Conservation (phyloP, 2,797 vertebrate genomes). For the Cynopterus sphinx region DNA sequence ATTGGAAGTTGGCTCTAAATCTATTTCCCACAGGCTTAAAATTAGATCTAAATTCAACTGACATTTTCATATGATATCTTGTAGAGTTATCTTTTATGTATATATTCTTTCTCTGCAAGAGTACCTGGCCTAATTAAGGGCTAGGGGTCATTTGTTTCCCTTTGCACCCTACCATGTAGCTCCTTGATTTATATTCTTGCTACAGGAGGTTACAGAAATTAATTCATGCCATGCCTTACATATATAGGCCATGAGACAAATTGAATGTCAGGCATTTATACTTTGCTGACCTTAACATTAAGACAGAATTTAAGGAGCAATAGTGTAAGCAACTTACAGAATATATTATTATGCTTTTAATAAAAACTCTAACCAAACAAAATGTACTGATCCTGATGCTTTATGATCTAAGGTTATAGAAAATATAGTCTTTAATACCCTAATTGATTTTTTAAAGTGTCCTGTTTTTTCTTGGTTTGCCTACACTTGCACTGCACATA, state of each 20-base stretch:
- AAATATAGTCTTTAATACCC: not conserved
- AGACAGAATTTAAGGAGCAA: not conserved
- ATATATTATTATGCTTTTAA: not conserved
- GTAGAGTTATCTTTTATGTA: constrained; percentile 62
- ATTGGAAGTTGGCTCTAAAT: constrained; percentile 20
- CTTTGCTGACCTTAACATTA: not conserved
- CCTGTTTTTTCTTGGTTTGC: not conserved
- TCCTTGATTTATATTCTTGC: constrained; percentile 18
- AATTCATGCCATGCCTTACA: not conserved
- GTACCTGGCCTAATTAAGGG: constrained; percentile 7
- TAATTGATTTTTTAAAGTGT: not conserved
- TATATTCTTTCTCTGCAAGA: constrained; percentile 25
- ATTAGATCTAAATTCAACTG: constrained; percentile 50
- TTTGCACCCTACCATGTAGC: not conserved
- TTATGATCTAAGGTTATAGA: not conserved
- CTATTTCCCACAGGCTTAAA: not conserved
- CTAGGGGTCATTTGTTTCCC: not conserved
- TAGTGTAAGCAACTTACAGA: not conserved
- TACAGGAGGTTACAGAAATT: constrained; percentile 42
- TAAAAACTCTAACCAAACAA: not conserved
- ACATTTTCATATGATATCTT: constrained; percentile 50
- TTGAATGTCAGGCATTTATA: not conserved
- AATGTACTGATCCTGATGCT: not conserved
- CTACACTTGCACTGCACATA: not conserved
- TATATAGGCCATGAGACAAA: not conserved